Conservation (phyloP, 2,888 invertebrate genomes). For the Ischnus inquisitorius region DNA sequence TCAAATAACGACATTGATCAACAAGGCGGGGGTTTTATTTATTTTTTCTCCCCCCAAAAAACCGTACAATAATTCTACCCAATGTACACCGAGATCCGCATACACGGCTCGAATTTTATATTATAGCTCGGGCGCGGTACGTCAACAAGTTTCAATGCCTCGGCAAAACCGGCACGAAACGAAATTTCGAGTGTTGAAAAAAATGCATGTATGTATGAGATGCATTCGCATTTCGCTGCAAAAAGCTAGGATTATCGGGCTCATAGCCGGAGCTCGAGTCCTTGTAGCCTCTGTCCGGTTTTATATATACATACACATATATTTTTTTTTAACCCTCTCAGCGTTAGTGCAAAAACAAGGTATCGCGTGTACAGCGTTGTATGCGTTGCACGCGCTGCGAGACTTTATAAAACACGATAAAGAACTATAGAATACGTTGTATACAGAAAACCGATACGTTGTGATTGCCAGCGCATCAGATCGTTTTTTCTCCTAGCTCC, state of each 20-base stretch:
- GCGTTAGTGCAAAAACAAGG: background rate
- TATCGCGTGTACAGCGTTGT: background rate
- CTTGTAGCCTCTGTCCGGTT: too few species aligned
- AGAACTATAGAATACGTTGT: background rate
- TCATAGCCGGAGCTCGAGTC: too few species aligned
- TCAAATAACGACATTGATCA: too few species aligned
- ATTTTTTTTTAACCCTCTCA: background rate
- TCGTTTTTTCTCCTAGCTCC: background rate
- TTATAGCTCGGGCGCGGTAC: too few species aligned
- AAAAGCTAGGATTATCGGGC: slow-evolving; percentile 7
- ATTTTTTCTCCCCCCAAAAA: too few species aligned
- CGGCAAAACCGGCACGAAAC: background rate
- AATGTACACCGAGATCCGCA: too few species aligned
- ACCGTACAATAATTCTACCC: too few species aligned
- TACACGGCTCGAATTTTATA: too few species aligned
- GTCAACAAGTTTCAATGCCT: background rate
- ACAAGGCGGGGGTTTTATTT: too few species aligned
- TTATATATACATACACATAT: background rate
- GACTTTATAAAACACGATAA: slow-evolving; percentile 1
- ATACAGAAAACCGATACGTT: background rate
- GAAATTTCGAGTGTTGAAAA: background rate
- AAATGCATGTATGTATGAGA: background rate
- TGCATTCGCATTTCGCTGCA: background rate
- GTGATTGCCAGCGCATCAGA: background rate
- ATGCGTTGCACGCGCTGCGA: background rate